phyloP scores from a whole-genome alignment of 2,888 invertebrate species.

The Leptinotarsa peninsularis region DNA sequence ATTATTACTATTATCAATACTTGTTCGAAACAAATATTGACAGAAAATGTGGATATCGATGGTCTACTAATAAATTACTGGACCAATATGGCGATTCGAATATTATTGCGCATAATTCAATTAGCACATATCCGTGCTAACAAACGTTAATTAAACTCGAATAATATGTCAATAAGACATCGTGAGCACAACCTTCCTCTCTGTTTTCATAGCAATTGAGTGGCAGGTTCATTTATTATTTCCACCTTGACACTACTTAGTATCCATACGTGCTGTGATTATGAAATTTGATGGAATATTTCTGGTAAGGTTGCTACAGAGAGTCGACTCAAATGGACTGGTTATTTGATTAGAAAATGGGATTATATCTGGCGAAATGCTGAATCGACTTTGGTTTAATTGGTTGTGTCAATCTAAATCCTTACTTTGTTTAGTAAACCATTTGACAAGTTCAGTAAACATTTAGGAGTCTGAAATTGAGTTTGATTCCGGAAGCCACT shows the following conservation, averaged over 20 bases:
- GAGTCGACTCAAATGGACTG: neutral
- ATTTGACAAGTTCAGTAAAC: too few species aligned
- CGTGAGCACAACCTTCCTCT: conserved; percentile 28
- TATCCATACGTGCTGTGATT: conserved; percentile 8
- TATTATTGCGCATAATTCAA: conserved; percentile 21
- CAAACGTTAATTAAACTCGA: conserved; percentile 22
- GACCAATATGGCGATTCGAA: neutral
- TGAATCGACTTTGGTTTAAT: neutral
- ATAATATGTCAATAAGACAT: conserved; percentile 27
- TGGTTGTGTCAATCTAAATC: too few species aligned
- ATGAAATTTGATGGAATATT: conserved; percentile 17
- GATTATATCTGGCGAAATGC: neutral
- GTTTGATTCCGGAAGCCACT: too few species aligned
- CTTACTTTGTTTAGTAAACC: too few species aligned
- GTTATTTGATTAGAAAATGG: too few species aligned
- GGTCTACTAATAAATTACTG: neutral
- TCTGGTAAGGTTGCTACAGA: conserved; percentile 3
- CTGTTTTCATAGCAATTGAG: conserved; percentile 22
- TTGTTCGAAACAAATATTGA: too few species aligned
- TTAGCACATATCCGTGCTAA: conserved; percentile 25
- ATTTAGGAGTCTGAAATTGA: too few species aligned
- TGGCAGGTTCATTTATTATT: conserved; percentile 29
- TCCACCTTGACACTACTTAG: conserved; percentile 19
- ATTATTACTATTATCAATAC: too few species aligned
- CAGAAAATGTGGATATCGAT: neutral